A percentile compares a stretch with the other conserved stretches of the same genome.
Conservation (phyloP, 2,797 vertebrate species). For the Lagodon rhomboides region DNA sequence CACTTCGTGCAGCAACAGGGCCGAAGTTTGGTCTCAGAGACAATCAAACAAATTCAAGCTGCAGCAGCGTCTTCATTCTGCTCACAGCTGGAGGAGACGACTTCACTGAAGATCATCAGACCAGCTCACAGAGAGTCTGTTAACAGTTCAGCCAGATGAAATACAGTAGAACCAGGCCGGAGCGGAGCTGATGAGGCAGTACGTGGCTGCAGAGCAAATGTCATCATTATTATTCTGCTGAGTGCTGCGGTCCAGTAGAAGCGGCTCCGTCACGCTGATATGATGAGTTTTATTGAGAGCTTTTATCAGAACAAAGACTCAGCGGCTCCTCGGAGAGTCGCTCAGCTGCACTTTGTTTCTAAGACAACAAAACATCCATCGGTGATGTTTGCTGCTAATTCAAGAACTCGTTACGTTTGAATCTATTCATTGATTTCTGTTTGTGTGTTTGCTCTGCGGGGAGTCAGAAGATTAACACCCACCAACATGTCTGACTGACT, state of each 20-base stretch:
- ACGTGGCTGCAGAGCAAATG: not conserved
- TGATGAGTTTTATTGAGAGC: not conserved
- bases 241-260: not conserved
- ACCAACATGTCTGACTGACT: not conserved
- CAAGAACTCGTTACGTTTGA: too few relatives aligned
- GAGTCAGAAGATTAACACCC: not conserved
- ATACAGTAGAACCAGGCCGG: not conserved
- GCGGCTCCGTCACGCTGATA: not conserved
- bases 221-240: not conserved
- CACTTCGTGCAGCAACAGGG: slow-evolving; percentile 9
- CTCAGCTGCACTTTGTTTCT: too few relatives aligned
- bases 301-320: slow-evolving; percentile 11
- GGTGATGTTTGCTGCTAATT: not conserved
- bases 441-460: slow-evolving; percentile 3
- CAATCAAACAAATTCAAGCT: slow-evolving; percentile 18
- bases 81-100: slow-evolving; percentile 38
- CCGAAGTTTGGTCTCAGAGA: slow-evolving; percentile 20
- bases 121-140: slow-evolving; percentile 29
- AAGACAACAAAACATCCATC: not conserved
- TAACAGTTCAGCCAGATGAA: slow-evolving; percentile 27
- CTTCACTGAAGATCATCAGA: slow-evolving; percentile 39
- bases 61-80: slow-evolving; percentile 35
- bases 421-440: not conserved
- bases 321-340: too few relatives aligned
- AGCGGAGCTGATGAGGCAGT: not conserved